Percentiles rank a stretch among this genome's conserved stretches.
phyloP scores from a whole-genome alignment of 92 coral and sea anemone species.

The Heliopora coerulea region DNA sequence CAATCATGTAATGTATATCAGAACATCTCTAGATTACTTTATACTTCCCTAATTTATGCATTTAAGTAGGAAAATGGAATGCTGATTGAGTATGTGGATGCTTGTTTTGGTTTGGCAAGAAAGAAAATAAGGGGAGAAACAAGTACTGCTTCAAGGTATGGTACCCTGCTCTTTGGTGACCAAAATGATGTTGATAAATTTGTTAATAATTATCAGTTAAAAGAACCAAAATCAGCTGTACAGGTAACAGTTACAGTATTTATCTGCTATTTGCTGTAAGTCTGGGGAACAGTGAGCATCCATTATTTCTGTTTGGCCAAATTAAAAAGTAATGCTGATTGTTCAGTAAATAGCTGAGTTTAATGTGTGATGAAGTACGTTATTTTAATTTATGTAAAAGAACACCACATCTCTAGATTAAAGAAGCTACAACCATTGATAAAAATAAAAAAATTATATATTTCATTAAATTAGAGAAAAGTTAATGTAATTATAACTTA shows the following conservation, averaged over 20 bases:
- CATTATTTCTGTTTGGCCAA: too few species aligned
- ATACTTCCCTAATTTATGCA: neutral
- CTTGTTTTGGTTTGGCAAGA: slow-evolving; percentile 62
- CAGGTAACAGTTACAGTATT: slow-evolving; percentile 25
- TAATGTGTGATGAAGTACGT: too few species aligned
- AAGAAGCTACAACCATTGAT: too few species aligned
- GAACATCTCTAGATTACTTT: neutral
- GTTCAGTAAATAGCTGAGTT: neutral
- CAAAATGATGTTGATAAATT: slow-evolving; percentile 68
- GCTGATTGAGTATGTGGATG: slow-evolving; percentile 72
- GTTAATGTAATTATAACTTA: too few species aligned
- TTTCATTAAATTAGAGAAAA: too few species aligned
- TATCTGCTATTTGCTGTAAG: neutral
- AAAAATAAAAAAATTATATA: too few species aligned
- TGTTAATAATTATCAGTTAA: slow-evolving; percentile 54
- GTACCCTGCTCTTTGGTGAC: slow-evolving; percentile 59
- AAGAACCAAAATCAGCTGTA: slow-evolving; percentile 29
- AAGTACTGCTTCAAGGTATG: slow-evolving; percentile 47
- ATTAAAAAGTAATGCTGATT: too few species aligned
- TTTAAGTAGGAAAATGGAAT: slow-evolving; percentile 54
- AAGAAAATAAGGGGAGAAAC: slow-evolving; percentile 53
- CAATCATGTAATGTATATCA: neutral
- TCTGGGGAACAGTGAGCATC: too few species aligned
- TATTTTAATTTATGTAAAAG: too few species aligned
- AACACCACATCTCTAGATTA: too few species aligned